Conservation (phyloP, 2,797 vertebrate genomes). For the Lepus oiostolus region DNA sequence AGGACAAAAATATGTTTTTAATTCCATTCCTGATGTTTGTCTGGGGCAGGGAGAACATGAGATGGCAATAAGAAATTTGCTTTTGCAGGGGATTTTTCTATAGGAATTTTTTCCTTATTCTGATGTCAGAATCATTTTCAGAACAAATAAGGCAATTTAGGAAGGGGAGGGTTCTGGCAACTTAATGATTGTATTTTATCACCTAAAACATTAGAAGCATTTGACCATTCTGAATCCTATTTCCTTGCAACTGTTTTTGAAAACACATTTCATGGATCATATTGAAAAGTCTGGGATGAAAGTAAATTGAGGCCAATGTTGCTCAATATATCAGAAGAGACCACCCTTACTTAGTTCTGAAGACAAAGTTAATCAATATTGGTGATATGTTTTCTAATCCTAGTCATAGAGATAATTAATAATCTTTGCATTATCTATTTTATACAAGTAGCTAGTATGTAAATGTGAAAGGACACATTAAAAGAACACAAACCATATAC, state of each 20-base stretch:
- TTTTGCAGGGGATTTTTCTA: conserved; percentile 29
- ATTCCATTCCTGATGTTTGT: neutral
- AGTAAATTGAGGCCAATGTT: conserved; percentile 74
- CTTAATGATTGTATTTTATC: conserved; percentile 74
- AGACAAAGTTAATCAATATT: conserved; percentile 39
- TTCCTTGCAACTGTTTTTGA: conserved; percentile 46
- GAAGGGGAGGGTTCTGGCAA: conserved; percentile 52
- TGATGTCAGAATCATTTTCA: conserved; percentile 28
- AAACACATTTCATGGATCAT: conserved; percentile 41
- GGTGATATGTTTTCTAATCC: conserved; percentile 80
- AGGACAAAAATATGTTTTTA: neutral
- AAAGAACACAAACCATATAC: conserved; percentile 64
- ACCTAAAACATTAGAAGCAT: conserved; percentile 85
- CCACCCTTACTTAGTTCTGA: conserved; percentile 10
- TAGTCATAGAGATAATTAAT: conserved; percentile 82
- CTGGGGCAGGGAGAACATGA: neutral
- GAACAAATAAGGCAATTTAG: conserved; percentile 84
- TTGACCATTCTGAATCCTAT: conserved; percentile 78
- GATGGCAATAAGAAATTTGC: neutral
- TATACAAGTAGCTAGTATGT: conserved; percentile 84
- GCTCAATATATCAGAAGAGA: conserved; percentile 83
- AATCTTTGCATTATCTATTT: conserved; percentile 53
- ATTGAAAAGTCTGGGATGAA: conserved; percentile 52
- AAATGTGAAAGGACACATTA: conserved; percentile 83
- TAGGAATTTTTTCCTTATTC: conserved; percentile 18